These are phyloP conservation scores for Ceratina australensis DNA, from an alignment of 1,140 invertebrate genomes.

Conservation along the genomic window DNA sequence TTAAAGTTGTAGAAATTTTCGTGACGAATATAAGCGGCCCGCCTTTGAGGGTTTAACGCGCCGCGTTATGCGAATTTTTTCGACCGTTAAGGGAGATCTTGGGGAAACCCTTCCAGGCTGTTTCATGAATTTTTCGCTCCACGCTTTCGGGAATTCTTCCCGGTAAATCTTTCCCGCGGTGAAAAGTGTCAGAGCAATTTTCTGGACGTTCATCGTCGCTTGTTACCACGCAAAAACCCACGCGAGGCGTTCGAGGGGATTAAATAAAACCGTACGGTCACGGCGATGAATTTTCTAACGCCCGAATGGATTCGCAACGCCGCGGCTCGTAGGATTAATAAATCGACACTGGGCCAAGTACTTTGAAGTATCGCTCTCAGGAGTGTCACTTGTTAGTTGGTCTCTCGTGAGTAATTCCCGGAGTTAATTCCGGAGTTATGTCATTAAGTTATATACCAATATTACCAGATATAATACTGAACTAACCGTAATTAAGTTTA, in stretches of 20 bases:
- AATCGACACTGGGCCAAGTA: constrained; percentile 5
- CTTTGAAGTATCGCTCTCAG: constrained; percentile 53
- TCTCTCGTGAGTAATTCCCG: constrained; percentile 60
- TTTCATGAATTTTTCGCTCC: background rate
- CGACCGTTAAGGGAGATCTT: background rate
- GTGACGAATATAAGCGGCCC: constrained; percentile 7
- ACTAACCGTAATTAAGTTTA: constrained; percentile 41
- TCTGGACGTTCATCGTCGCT: background rate
- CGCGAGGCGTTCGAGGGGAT: background rate
- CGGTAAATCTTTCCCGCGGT: background rate
- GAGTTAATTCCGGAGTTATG: constrained; percentile 57
- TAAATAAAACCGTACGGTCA: background rate
- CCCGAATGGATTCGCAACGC: background rate
- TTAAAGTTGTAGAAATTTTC: constrained; percentile 44
- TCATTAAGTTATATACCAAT: constrained; percentile 51
- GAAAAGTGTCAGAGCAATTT: background rate
- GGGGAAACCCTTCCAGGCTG: background rate
- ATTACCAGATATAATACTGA: constrained; percentile 26
- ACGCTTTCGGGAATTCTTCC: background rate
- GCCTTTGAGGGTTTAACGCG: constrained; percentile 27
- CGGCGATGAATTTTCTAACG: background rate
- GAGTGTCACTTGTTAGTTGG: constrained; percentile 59
- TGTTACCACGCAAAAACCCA: background rate
- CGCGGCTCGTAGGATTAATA: constrained; percentile 35
- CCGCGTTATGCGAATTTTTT: constrained; percentile 10